These are phyloP conservation scores for Catamblyrhynchus diadema DNA, from an alignment of 2,797 vertebrate genomes.

Conservation along the genomic window DNA sequence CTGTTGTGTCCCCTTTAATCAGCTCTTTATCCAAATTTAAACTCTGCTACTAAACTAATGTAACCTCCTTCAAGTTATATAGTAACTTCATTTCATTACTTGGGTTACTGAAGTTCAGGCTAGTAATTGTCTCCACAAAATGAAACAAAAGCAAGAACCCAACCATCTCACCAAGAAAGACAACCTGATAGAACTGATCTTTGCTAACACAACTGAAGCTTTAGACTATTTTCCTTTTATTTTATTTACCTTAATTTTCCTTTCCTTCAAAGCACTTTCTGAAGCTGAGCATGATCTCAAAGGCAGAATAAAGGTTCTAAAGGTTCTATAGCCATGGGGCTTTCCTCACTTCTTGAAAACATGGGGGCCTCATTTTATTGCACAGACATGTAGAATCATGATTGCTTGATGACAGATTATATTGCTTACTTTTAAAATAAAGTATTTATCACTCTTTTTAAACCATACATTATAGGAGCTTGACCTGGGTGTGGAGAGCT, in stretches of 20 bases:
- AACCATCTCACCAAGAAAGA: neutral
- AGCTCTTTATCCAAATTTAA: neutral
- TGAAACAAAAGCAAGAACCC: neutral
- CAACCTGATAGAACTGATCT: neutral
- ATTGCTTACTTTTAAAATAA: neutral
- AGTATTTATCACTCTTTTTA: neutral
- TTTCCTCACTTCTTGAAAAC: neutral
- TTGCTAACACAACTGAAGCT: neutral
- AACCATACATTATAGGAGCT: neutral
- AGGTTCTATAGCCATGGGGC: neutral
- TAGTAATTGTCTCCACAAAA: neutral
- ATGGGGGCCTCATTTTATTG: neutral
- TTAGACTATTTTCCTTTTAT: neutral
- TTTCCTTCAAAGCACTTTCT: neutral
- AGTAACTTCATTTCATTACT: neutral
- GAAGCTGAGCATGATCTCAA: neutral
- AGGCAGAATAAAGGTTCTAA: neutral
- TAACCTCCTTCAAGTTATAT: neutral
- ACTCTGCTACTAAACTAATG: neutral
- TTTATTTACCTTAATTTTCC: neutral
- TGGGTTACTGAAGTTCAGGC: neutral
- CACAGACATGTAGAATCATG: neutral
- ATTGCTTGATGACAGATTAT: neutral
- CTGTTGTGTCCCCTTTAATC: neutral
- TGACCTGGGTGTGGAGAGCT: neutral